Conservation (phyloP, 2,888 invertebrate species). For the Drosophila quinaria region DNA sequence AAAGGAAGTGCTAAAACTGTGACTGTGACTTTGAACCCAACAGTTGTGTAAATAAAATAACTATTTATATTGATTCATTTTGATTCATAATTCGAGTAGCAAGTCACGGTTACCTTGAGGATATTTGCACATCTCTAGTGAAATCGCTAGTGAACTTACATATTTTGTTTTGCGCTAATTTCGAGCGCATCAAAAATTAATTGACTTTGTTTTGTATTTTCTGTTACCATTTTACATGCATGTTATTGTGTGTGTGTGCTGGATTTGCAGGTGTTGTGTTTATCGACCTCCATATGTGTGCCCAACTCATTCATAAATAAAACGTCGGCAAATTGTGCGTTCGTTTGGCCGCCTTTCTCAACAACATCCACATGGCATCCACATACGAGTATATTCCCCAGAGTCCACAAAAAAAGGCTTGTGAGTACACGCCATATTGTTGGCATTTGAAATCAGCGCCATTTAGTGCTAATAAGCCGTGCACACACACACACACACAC, state of each 20-base stretch:
- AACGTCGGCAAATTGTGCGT: conserved; percentile 24
- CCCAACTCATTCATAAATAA: conserved; percentile 70
- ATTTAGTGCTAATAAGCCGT: conserved; percentile 64
- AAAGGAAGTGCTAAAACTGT: conserved; percentile 1
- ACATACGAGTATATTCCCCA: conserved; percentile 16
- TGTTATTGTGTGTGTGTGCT: conserved; percentile 10
- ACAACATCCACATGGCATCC: conserved; percentile 41
- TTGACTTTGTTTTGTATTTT: conserved; percentile 29
- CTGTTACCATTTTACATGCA: conserved; percentile 14
- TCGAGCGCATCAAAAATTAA: conserved; percentile 53
- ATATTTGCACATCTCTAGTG: conserved; percentile 31
- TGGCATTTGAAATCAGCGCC: conserved; percentile 67
- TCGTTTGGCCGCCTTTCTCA: conserved; percentile 11
- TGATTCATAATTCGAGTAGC: not conserved
- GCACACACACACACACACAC: conserved; percentile 39
- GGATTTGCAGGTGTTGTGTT: conserved; percentile 41
- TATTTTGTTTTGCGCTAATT: conserved; percentile 51
- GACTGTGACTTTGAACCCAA: conserved; percentile 6
- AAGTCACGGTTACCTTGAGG: conserved; percentile 7
- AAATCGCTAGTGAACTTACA: conserved; percentile 39
- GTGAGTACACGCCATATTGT: conserved; percentile 59
- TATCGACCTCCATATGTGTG: conserved; percentile 45
- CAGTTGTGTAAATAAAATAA: not conserved
- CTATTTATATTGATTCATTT: not conserved
- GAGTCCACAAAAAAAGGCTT: conserved; percentile 29